Evolutionary conservation across 2,888 invertebrate species (phyloP), one percentile per base, ranked within the genome.

Genomic region (Sicus ferrugineus): DNA sequence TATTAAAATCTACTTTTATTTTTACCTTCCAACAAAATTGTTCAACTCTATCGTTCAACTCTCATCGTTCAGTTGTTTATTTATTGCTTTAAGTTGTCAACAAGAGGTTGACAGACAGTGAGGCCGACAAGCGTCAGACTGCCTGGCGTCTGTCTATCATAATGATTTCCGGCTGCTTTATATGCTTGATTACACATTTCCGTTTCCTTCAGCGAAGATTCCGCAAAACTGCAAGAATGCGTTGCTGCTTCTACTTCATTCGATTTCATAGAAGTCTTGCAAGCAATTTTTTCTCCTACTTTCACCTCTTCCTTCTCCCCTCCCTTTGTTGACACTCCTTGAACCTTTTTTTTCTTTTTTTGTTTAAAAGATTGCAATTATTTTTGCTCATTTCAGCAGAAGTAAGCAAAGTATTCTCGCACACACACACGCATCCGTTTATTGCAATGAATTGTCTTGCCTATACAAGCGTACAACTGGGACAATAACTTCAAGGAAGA

Each of bases 311-410:
- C 19, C 14, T 21, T n/a, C 6, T 64, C 6, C 31, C 16, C 64
- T n/a, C n/a, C n/a, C 21, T 23, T 31, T 3, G 14, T 21, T 50
- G 21, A n/a, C n/a, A 46, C n/a, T 54, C 54, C 14, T 54, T 28
- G 9, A 28, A 30, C 9, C 26, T 52, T 28, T 21, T n/a, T 50
- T 11, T 28, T 48, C 31, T 50, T 11, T 26, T 42, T 61, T 52
- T 31, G 16, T 34, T 50, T 66, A 42, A 56, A 26, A 42, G 50
- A 64, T 52, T 56, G 66, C 66, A 66, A 66, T 66, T 66, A 66
- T 66, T 66, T 66, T 56, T 66, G 56, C 66, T 66, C 56, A 66
- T 66, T 66, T 66, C 46, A 42, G 66, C 56, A 66, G 56, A 66
- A 66, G 56, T 21, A 66, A 56, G 64, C 19, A 64, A 64, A 28